Evolutionary conservation across 2,797 vertebrate species (phyloP), one percentile per base, ranked within the genome.

Genomic region (Sphenopsis melanotis): DNA sequence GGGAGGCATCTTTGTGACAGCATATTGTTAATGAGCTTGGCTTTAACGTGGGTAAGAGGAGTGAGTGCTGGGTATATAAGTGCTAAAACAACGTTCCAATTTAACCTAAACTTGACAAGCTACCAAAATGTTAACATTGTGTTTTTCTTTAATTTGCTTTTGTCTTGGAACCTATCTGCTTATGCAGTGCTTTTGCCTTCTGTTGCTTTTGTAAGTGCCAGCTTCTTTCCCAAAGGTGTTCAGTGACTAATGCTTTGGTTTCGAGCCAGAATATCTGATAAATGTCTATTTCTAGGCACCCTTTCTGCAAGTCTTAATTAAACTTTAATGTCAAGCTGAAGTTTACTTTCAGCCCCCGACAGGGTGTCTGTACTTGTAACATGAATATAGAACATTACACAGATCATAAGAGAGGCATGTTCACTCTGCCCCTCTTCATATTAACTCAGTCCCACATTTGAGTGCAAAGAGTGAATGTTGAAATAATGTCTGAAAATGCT

Each of bases 161-260:
- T 97, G 97, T 97, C 95, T 97, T 95, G 92, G 96, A 98, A 94
- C 90, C 95, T 96, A 56, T 96, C 97, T 98, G 97, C 94, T 97
- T 97, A 93, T 96, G 96, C 97, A 74, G 82, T 74, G 91, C 89
- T 97, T 96, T 97, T 97, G 97, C 98, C 98, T 98, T 98, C 98
- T 98, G 98, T 95, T 97, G 94, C 97, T 97, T 98, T 98, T 97
- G 76, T 32, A 95, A 93, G 95, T 98, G 98, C 98, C 98, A 98
- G 36, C 94, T 97, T 92, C 95, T 94, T 95, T 98, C 98, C 98
- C 98, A 96, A 97, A 98, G 98, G 98, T 98, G 98, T 97, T 97
- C 93, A 55, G 94, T 98, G 98, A 98, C 97, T 98, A 98, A 98
- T 98, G 97, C 95, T 96, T 97, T 98, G 98, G 98, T 98, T 97